These are phyloP conservation scores for Urechis unicinctus DNA, from an alignment of 2,888 invertebrate species.

Conservation along the genomic window DNA sequence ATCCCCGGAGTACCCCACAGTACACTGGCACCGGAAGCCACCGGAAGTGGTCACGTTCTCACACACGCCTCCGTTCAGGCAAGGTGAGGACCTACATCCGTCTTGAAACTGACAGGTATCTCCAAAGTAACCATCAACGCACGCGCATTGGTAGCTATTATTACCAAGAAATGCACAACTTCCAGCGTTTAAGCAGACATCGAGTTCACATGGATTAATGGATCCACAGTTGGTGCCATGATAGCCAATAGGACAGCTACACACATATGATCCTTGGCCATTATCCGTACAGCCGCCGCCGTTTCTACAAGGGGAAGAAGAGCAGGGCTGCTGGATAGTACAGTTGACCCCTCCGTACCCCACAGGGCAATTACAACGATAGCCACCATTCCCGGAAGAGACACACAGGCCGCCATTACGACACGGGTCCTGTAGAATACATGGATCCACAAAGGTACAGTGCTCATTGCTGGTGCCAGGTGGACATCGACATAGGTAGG, in stretches of 20 bases:
- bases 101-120: neutral
- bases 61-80: neutral
- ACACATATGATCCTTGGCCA: neutral
- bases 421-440: conserved; percentile 12
- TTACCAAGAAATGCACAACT: neutral
- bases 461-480: conserved; percentile 8
- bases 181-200: conserved; percentile 22
- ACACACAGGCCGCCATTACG: conserved; percentile 16
- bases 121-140: neutral
- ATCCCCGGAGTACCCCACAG: conserved; percentile 8
- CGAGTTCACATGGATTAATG: conserved; percentile 15
- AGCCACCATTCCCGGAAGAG: conserved; percentile 16
- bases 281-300: neutral
- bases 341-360: conserved; percentile 7
- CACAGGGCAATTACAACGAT: conserved; percentile 19
- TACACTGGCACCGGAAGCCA: conserved; percentile 5
- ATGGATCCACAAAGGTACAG: conserved; percentile 17
- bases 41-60: neutral
- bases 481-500: conserved; percentile 8
- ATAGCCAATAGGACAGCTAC: conserved; percentile 15
- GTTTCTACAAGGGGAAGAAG: neutral
- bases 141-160: neutral
- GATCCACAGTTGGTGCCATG: conserved; percentile 16
- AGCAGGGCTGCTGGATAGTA: neutral
- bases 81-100: neutral